Base-by-base conservation (phyloP, 2,113 vertebrate genomes). In the Chauna torquata region DNA sequence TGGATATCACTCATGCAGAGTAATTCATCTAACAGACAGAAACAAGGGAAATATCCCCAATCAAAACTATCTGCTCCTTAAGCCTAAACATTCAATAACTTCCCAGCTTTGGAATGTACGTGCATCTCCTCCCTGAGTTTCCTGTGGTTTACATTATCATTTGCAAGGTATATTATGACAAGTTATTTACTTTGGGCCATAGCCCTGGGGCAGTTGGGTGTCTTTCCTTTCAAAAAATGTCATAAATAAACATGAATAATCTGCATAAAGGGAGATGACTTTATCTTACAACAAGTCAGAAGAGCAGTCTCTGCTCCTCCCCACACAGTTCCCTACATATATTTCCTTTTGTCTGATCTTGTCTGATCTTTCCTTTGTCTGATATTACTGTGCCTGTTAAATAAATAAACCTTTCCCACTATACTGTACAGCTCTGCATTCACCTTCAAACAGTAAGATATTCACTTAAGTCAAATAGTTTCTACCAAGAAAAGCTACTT, bases 111-210 rank as follows among this genome's bases (percentile, higher is more conserved):
- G 94, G 94, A 96, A 97, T 94, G 94, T 62, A 91, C 62, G 88
- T 89, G 86, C 94, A 97, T 93, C 92, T 97, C 88, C 65, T 97
- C 83, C 62, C 69, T 87, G 86, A 70, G 74, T 94, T 92, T 94
- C 94, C 86, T 54, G 74, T 65, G 61, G 91, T 97, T 97, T 96
- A 94, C 64, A 89, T 95, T 96, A 96, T 96, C 91, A 92, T 97
- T 96, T 96, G 92, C 95, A 94, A 97, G 94, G 96, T 97, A 95
- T 97, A 97, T 94, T 94, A 96, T 97, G 95, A 97, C 91, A 96
- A 96, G 86, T 80, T 96, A 95, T 96, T 97, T 96, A 97, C 88
- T 97, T 94, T 96, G 89, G 88, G 52, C 83, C 36, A 27, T 87
- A 89, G 91, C 74, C 95, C 81, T 36, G 77, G 85, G 86, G 83